phyloP scores from a whole-genome alignment of 2,113 vertebrate species.

The Turdus rufiventris region DNA sequence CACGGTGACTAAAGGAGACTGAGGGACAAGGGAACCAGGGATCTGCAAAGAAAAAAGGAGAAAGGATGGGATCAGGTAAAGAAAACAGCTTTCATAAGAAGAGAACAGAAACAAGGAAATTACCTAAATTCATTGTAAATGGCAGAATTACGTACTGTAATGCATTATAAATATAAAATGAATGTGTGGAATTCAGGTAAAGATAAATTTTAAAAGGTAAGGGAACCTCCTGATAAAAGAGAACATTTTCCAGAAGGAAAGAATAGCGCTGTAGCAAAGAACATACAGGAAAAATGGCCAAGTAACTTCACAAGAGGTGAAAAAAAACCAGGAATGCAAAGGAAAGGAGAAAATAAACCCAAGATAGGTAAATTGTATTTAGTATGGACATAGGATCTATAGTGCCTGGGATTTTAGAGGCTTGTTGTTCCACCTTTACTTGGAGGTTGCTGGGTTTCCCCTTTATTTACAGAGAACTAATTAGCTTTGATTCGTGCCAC shows the following conservation, averaged over 20 bases:
- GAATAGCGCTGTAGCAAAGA: neutral
- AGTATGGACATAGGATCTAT: neutral
- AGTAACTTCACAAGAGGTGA: neutral
- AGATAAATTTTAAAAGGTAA: neutral
- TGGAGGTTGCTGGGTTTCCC: neutral
- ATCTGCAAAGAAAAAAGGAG: neutral
- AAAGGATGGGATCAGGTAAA: neutral
- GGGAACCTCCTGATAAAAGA: neutral
- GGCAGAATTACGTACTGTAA: neutral
- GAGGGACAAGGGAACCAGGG: neutral
- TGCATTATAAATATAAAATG: neutral
- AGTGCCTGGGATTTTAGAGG: neutral
- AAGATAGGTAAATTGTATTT: neutral
- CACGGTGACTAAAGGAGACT: neutral
- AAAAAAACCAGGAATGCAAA: neutral
- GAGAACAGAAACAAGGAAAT: neutral
- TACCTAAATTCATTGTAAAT: neutral
- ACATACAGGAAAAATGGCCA: neutral
- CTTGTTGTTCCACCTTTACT: neutral
- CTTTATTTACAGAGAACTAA: neutral
- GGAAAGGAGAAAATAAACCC: neutral
- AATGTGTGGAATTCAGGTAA: neutral
- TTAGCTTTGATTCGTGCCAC: neutral
- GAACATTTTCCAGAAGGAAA: neutral
- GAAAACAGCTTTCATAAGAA: neutral